Base-by-base conservation (phyloP, 1,140 invertebrate genomes). In the Orussus abietinus region DNA sequence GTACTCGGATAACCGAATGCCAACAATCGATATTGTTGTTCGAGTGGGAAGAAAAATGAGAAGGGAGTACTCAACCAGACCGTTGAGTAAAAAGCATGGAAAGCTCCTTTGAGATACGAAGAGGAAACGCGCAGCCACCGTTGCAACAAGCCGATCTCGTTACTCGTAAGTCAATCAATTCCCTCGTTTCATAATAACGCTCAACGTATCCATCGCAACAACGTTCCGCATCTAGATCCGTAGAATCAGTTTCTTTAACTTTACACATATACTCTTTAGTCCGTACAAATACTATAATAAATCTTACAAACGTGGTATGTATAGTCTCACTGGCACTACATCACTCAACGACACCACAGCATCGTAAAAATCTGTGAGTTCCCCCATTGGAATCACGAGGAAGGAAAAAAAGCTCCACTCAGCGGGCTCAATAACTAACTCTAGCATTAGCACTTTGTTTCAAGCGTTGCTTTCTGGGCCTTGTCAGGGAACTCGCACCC, bases 391-490 rank as follows among this genome's bases (percentile, higher is more conserved):
- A 54, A 57, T n/a, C n/a, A n/a, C n/a, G n/a, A n/a, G n/a, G n/a
- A n/a, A n/a, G n/a, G n/a, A n/a, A n/a, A n/a, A n/a, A n/a, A n/a
- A n/a, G n/a, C n/a, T n/a, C n/a, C n/a, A n/a, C n/a, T n/a, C n/a
- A n/a, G n/a, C n/a, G n/a, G n/a, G n/a, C n/a, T 26, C 25, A 26
- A 26, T 10, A 9, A 26, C 9, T 26, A 9, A 26, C 9, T 26
- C 25, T 11, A 11, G 11, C 30, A 47, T 57, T 54, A 66, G 61
- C 65, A 68, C 51, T 66, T 62, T 2, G 62, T 66, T 40, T 69
- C 64, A 17, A 63, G 53, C 35, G 63, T 60, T 30, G 56, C 44
- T 28, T 61, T 53, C 18, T 47, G 49, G 28, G 56, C 11, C 37
- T 54, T 57, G 11, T 60, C 54, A 14, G 51, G 38, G 12, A 53